Evolutionary conservation across 2,888 invertebrate species (phyloP).

Genomic region (Lymantria monacha): DNA sequence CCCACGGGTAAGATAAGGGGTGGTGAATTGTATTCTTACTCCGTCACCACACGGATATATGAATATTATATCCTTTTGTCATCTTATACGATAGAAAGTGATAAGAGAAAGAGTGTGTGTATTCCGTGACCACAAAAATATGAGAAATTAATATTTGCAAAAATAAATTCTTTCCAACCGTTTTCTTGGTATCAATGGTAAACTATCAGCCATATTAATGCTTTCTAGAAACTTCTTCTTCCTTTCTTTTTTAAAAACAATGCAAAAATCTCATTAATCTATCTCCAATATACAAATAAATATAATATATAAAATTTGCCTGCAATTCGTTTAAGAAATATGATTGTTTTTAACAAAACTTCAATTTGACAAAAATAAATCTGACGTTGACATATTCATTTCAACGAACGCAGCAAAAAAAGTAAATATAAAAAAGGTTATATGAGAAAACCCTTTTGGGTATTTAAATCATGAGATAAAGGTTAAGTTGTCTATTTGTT

Average conservation of each 20-base stretch:
- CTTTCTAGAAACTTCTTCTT: not conserved
- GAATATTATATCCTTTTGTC: too few relatives aligned
- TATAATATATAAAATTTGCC: not conserved
- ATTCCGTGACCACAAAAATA: too few relatives aligned
- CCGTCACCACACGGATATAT: too few relatives aligned
- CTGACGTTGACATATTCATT: not conserved
- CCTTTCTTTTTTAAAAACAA: too few relatives aligned
- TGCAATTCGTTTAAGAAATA: not conserved
- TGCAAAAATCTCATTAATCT: not conserved
- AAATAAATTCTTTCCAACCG: not conserved
- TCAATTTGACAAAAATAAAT: not conserved
- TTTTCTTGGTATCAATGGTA: slow-evolving; percentile 4
- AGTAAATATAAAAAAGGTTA: not conserved
- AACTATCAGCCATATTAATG: slow-evolving; percentile 3
- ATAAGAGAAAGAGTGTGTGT: too few relatives aligned
- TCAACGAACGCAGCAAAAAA: not conserved
- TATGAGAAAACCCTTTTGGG: not conserved
- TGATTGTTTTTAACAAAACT: not conserved
- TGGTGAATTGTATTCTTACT: too few relatives aligned
- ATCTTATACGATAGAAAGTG: too few relatives aligned
- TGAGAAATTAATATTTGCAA: too few relatives aligned
- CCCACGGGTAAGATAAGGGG: too few relatives aligned
- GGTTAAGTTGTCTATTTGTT: too few relatives aligned
- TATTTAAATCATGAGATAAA: not conserved
- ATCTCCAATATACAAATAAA: not conserved